Evolutionary conservation across 2,888 invertebrate genomes (phyloP), one percentile per base, ranked within the genome.

Genomic region (Eupeodes luniger): DNA sequence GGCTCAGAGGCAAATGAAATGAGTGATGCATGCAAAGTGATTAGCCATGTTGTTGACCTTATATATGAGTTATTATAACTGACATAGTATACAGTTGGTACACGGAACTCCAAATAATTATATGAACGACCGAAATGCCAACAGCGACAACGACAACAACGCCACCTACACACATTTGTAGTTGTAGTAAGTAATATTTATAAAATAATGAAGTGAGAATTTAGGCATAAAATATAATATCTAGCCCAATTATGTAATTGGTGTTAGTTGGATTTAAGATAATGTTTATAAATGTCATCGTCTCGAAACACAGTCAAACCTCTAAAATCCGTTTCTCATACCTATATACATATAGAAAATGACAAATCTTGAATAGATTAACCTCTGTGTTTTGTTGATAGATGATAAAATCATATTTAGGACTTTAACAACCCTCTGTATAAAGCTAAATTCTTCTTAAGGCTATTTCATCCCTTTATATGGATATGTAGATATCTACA

Each of bases 11-110:
- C 74, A 81, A 82, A 74, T 74, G 75, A 70, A 86, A 83, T 85
- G 77, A 76, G 67, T 78, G 85, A 85, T 85, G 88, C 88, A 81
- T 88, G 81, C 74, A 85, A 64, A 75, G 78, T 85, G 85, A 88
- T 88, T 85, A 85, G 85, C 72, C 62, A 51, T 67, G 87, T 77
- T 84, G 84, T 87, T 87, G 87, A 87, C 87, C 84, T 84, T 77
- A 70, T 78, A 70, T 78, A 87, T 67, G 80, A 83, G 66, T 87
- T 87, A 83, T 82, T 70, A 76, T 66, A 83, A 76, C 64, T 19
- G 19, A 55, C 51, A 74, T 34, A 40, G 57, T n/a, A 59, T 12
- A 11, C 57, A 64, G 44, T 12, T 44, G 19, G 19, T 49, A 19
- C 12, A 47, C 47, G 5, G 7, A 19, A 5, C 6, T 27, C 11